Evolutionary conservation across 2,888 invertebrate genomes (phyloP).

Genomic region (Tromatobia lineatoria): DNA sequence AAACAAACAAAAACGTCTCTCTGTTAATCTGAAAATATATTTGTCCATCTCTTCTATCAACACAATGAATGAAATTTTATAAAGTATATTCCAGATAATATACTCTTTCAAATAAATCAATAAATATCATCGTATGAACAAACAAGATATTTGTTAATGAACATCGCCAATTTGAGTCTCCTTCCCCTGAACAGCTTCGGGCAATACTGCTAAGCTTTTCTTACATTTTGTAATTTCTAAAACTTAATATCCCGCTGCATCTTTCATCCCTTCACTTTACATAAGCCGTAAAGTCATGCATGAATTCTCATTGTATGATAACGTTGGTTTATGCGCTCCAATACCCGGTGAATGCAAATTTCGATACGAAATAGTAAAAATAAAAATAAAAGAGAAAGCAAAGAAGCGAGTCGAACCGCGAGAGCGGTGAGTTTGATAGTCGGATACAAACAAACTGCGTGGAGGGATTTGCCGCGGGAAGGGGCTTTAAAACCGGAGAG

Average conservation of each 20-base stretch:
- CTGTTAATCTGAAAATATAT: no score
- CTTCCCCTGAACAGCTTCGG: neutral
- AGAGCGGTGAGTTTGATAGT: conserved; percentile 33
- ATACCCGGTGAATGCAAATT: conserved; percentile 25
- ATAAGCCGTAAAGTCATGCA: conserved; percentile 11
- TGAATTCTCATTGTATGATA: conserved; percentile 29
- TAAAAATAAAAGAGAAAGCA: neutral
- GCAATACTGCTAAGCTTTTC: neutral
- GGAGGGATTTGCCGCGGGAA: conserved; percentile 14
- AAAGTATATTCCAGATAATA: no score
- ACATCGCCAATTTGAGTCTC: neutral
- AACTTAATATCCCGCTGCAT: conserved; percentile 15
- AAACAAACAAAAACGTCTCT: no score
- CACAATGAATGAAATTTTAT: no score
- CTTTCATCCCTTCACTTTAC: conserved; percentile 21
- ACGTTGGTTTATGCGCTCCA: conserved; percentile 21
- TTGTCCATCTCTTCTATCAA: no score
- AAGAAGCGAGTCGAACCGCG: conserved; percentile 16
- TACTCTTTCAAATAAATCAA: no score
- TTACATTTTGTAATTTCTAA: neutral
- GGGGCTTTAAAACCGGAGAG: conserved; percentile 25
- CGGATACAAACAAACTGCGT: conserved; percentile 53
- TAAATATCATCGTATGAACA: no score
- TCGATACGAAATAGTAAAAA: neutral
- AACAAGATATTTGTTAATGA: no score